Conservation (phyloP, 2,888 invertebrate genomes). For the Mythimna pallens region DNA sequence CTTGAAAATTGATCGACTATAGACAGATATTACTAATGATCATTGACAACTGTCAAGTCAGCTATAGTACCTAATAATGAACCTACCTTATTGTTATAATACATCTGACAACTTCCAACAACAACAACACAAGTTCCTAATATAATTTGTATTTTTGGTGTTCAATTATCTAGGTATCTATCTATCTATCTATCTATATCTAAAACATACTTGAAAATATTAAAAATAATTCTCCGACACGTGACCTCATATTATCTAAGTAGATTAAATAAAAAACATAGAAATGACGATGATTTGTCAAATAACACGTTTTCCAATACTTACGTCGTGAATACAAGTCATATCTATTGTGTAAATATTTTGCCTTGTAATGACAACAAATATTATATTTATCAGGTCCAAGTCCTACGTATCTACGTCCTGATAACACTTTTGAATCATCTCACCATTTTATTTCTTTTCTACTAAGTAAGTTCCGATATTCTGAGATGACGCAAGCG, state of each 20-base stretch:
- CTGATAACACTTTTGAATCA: constrained; percentile 3
- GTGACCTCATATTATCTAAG: background rate
- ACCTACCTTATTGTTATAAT: too few relatives aligned
- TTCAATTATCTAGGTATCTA: too few relatives aligned
- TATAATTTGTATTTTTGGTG: too few relatives aligned
- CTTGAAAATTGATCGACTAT: too few relatives aligned
- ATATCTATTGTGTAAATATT: constrained; percentile 31
- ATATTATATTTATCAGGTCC: constrained; percentile 18
- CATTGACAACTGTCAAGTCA: too few relatives aligned
- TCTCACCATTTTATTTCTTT: background rate
- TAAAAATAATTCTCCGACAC: background rate
- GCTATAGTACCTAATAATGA: too few relatives aligned
- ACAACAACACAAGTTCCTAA: too few relatives aligned
- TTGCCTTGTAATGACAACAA: constrained; percentile 41
- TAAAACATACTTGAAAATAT: constrained; percentile 14
- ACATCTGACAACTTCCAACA: background rate
- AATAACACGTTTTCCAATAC: constrained; percentile 4
- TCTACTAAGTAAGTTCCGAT: too few relatives aligned
- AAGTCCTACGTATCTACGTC: too few relatives aligned
- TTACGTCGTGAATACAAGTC: background rate
- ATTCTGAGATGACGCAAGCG: too few relatives aligned
- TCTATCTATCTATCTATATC: constrained; percentile 4
- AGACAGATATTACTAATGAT: too few relatives aligned
- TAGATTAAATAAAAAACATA: constrained; percentile 16
- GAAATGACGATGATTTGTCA: constrained; percentile 39